Conservation (phyloP, 2,888 invertebrate species). For the Cheilosia scutellata region DNA sequence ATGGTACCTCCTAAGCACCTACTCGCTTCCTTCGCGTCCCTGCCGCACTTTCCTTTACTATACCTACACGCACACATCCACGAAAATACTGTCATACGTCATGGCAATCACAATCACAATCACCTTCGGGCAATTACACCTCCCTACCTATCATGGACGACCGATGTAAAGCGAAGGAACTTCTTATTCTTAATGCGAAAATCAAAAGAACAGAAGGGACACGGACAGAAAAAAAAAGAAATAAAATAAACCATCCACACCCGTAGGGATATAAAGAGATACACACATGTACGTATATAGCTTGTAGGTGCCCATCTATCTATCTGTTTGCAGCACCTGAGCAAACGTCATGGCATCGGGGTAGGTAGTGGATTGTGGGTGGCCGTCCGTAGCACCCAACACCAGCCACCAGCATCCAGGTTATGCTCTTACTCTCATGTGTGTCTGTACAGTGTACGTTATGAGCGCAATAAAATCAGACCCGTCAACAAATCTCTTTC, state of each 20-base stretch:
- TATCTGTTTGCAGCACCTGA: constrained; percentile 48
- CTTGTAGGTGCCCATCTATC: not conserved
- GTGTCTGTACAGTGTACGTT: constrained; percentile 50
- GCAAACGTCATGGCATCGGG: constrained; percentile 3
- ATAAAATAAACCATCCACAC: constrained; percentile 29
- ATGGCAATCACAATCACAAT: constrained; percentile 41
- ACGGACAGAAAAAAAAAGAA: constrained; percentile 16
- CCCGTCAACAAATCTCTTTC: constrained; percentile 59
- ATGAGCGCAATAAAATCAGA: constrained; percentile 67
- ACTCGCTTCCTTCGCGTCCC: constrained; percentile 12
- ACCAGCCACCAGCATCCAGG: not conserved
- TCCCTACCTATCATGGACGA: constrained; percentile 58
- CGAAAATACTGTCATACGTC: constrained; percentile 10
- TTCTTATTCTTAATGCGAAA: constrained; percentile 74
- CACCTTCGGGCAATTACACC: constrained; percentile 74
- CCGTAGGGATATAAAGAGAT: not conserved
- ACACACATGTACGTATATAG: constrained; percentile 26
- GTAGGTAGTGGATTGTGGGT: constrained; percentile 15
- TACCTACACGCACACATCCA: not conserved
- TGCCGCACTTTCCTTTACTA: not conserved
- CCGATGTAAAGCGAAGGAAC: constrained; percentile 56
- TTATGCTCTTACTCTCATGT: constrained; percentile 35
- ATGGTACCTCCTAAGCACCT: constrained; percentile 8
- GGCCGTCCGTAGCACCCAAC: constrained; percentile 1
- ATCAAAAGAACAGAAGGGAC: constrained; percentile 58